These are phyloP conservation scores for Capromys pilorides DNA, from an alignment of 2,797 vertebrate species.

Conservation along the genomic window DNA sequence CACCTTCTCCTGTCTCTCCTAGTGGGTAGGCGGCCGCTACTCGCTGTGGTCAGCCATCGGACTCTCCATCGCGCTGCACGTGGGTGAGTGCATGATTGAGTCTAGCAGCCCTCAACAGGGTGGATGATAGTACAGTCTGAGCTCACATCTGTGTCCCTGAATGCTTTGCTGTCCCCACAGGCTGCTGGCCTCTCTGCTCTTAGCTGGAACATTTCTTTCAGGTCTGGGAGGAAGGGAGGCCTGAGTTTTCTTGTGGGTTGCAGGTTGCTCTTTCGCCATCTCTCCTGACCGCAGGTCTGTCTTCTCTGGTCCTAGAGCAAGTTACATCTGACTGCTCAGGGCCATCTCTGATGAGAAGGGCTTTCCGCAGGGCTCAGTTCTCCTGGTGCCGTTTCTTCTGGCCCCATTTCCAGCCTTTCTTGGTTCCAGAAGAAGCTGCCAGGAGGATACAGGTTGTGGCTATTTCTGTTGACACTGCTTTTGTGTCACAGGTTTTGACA, in stretches of 20 bases:
- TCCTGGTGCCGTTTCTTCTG: background rate
- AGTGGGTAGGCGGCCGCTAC: conserved; percentile 99
- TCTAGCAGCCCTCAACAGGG: background rate
- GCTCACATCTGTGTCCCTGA: background rate
- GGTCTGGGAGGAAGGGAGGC: background rate
- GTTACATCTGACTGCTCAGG: background rate
- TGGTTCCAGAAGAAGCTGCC: conserved; percentile 2
- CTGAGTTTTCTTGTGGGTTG: background rate
- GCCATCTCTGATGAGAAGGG: background rate
- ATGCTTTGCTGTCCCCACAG: background rate
- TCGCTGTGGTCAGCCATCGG: conserved; percentile 98
- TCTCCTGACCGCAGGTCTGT: background rate
- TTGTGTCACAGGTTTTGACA: conserved; percentile 92
- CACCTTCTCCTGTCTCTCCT: conserved; percentile 77
- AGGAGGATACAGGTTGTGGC: background rate
- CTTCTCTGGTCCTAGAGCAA: background rate
- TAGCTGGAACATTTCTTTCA: background rate
- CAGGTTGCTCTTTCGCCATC: background rate
- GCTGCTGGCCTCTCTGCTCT: background rate
- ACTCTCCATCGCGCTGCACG: conserved; percentile 96
- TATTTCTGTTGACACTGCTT: conserved; percentile 52
- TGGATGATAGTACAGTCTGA: accelerated
- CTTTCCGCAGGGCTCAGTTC: background rate
- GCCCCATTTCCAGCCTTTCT: background rate
- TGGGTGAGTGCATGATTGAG: conserved; percentile 88